These are phyloP conservation scores for Artibeus lituratus DNA, from an alignment of 2,797 vertebrate species.

Conservation along the genomic window DNA sequence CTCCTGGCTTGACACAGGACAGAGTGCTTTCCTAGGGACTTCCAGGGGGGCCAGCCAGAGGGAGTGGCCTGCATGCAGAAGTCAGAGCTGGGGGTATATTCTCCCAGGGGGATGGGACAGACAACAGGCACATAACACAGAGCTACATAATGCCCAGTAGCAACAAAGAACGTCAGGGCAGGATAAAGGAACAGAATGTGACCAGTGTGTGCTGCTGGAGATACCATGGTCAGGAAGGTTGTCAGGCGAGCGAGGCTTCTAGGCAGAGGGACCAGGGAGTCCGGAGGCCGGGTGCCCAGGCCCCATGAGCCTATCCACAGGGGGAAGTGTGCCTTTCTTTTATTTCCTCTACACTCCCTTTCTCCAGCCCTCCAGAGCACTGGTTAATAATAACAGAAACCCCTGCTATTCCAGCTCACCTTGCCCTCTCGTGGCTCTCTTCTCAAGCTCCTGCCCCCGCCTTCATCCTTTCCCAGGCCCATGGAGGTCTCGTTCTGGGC, in stretches of 20 bases:
- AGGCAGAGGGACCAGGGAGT: not conserved
- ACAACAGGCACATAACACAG: not conserved
- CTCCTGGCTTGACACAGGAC: not conserved
- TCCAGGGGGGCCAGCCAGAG: fast-evolving
- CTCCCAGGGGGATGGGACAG: not conserved
- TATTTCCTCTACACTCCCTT: not conserved
- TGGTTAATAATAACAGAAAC: not conserved
- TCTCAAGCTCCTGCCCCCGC: not conserved
- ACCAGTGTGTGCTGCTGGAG: not conserved
- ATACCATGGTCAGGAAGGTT: not conserved
- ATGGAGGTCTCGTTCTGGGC: not conserved
- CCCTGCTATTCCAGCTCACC: not conserved
- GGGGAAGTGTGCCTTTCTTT: not conserved
- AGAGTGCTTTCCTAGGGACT: not conserved
- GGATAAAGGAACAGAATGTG: not conserved
- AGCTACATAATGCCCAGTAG: not conserved
- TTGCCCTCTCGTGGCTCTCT: not conserved
- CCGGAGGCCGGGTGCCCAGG: not conserved
- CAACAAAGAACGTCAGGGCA: not conserved
- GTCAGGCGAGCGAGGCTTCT: not conserved
- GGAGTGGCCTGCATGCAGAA: fast-evolving
- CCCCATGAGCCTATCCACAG: not conserved
- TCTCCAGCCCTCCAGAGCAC: not conserved
- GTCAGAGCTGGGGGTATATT: not conserved
- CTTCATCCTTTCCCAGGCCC: not conserved